phyloP scores from a whole-genome alignment of 2,888 invertebrate genomes.

The Hemaris fuciformis region DNA sequence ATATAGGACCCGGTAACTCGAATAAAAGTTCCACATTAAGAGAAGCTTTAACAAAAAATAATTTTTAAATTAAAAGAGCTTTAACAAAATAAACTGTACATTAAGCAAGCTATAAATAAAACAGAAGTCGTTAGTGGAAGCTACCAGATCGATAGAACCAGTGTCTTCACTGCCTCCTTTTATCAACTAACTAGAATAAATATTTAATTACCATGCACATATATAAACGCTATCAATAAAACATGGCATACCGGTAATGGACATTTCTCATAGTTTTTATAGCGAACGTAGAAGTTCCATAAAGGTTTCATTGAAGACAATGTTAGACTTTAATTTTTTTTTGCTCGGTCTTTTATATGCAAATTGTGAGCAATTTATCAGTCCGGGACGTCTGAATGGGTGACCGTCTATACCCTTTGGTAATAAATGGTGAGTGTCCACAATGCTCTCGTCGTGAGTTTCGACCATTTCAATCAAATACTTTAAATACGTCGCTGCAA shows the following conservation, averaged over 20 bases:
- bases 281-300: slow-evolving; percentile 36
- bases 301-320: slow-evolving; percentile 52
- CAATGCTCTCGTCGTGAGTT: slow-evolving; percentile 12
- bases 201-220: not conserved
- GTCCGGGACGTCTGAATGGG: slow-evolving; percentile 68
- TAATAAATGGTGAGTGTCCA: slow-evolving; percentile 44
- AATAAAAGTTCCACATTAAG: not conserved
- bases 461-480: slow-evolving; percentile 15
- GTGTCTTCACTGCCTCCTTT: not conserved
- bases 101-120: not conserved
- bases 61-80: not conserved
- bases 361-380: slow-evolving; percentile 74
- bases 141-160: not conserved
- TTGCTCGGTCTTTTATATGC: slow-evolving; percentile 65
- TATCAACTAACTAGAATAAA: slow-evolving; percentile 2
- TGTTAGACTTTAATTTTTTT: slow-evolving; percentile 57
- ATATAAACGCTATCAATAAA: slow-evolving; percentile 5
- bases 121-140: not conserved
- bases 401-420: slow-evolving; percentile 49
- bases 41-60: not conserved
- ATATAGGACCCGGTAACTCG: not conserved
- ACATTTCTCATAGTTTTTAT: slow-evolving; percentile 28
- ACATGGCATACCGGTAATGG: slow-evolving; percentile 15
- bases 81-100: not conserved
- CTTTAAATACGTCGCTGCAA: not conserved